Evolutionary conservation across 2,888 invertebrate species (phyloP).

Genomic region (Suillia variegata): DNA sequence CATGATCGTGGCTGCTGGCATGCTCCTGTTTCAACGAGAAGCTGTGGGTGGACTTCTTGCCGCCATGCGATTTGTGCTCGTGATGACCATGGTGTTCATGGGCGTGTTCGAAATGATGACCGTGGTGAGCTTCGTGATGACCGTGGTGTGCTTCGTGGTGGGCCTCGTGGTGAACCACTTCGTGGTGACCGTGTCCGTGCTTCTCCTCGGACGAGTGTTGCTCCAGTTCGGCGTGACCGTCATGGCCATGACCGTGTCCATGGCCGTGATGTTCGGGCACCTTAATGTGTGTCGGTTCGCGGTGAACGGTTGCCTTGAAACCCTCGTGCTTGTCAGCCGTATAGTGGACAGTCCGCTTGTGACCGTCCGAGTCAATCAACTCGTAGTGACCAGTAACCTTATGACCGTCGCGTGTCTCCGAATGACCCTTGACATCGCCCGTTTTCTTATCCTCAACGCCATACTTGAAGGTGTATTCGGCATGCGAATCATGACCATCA

Average conservation of each 20-base stretch:
- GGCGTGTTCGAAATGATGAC: conserved; percentile 1
- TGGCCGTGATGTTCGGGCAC: conserved; percentile 37
- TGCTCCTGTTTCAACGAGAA: conserved; percentile 44
- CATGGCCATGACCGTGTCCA: conserved; percentile 40
- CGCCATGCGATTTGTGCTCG: background rate
- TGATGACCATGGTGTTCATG: conserved; percentile 4
- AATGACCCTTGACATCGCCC: conserved; percentile 45
- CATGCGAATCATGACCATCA: conserved; percentile 40
- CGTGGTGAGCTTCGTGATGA: background rate
- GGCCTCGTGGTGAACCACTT: conserved; percentile 21
- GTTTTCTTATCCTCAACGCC: conserved; percentile 49
- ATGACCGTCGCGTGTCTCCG: conserved; percentile 45
- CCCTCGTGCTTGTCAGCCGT: conserved; percentile 51
- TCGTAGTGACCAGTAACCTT: conserved; percentile 51
- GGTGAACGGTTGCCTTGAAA: conserved; percentile 44
- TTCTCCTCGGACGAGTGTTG: conserved; percentile 28
- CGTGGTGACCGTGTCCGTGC: conserved; percentile 17
- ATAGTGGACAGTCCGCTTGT: conserved; percentile 50
- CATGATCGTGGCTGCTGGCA: conserved; percentile 33
- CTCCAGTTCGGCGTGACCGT: conserved; percentile 29
- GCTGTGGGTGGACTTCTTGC: conserved; percentile 32
- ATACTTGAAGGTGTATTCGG: conserved; percentile 47
- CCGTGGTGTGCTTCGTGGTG: conserved; percentile 11
- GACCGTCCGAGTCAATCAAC: conserved; percentile 51
- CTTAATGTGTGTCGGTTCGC: conserved; percentile 41